phyloP scores from a whole-genome alignment of 2,888 invertebrate genomes.

The Melanophora roralis region DNA sequence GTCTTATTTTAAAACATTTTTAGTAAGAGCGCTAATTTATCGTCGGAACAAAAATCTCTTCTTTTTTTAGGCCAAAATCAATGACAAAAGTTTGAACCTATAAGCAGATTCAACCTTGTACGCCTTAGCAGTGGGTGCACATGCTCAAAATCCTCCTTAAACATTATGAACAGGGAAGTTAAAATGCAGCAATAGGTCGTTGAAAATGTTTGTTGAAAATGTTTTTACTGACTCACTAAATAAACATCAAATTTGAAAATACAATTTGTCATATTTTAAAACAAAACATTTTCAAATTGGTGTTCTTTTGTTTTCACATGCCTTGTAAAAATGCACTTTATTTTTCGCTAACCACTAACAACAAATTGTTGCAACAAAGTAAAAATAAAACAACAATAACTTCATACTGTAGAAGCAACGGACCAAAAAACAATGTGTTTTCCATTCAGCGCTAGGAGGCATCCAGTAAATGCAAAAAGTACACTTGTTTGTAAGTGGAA shows the following conservation, averaged over 20 bases:
- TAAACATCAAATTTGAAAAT: conserved; percentile 26
- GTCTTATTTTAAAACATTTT: too few species aligned
- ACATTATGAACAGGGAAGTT: too few species aligned
- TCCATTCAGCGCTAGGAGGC: conserved; percentile 42
- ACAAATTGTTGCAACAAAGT: conserved; percentile 47
- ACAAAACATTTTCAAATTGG: conserved; percentile 22
- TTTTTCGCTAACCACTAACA: conserved; percentile 14
- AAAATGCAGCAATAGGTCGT: not conserved
- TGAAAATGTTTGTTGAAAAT: not conserved
- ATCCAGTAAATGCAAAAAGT: conserved; percentile 39
- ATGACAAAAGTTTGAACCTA: too few species aligned
- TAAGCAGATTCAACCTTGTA: too few species aligned
- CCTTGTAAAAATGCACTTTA: conserved; percentile 18
- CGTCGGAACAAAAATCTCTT: too few species aligned
- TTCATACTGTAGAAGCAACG: conserved; percentile 2
- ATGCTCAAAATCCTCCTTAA: too few species aligned
- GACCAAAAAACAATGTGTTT: conserved; percentile 12
- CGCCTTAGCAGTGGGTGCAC: too few species aligned
- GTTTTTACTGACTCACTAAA: not conserved
- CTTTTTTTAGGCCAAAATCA: too few species aligned
- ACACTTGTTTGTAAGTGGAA: not conserved
- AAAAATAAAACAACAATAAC: not conserved
- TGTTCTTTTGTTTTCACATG: conserved; percentile 36
- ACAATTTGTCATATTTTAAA: conserved; percentile 40
- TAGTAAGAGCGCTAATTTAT: too few species aligned